phyloP scores from a whole-genome alignment of 2,797 vertebrate species.

The Gymnothorax javanicus region DNA sequence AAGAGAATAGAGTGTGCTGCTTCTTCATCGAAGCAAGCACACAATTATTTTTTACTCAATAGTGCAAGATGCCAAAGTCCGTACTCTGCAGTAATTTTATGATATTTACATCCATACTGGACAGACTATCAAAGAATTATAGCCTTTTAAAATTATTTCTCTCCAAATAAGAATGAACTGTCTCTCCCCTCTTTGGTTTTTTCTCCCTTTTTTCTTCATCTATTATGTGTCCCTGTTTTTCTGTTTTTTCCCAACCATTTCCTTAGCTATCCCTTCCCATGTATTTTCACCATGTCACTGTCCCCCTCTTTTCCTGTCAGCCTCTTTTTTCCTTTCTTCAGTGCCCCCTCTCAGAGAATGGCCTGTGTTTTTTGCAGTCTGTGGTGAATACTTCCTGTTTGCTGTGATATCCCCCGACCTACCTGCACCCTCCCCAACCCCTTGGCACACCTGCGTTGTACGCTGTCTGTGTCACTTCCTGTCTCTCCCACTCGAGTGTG shows the following conservation, averaged over 20 bases:
- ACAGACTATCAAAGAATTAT: too few species aligned
- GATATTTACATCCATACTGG: too few species aligned
- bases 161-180: not conserved
- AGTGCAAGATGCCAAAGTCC: too few species aligned
- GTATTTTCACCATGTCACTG: not conserved
- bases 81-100: too few species aligned
- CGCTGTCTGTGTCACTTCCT: conserved; percentile 45
- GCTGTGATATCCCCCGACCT: conserved; percentile 39
- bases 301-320: not conserved
- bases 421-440: conserved; percentile 27
- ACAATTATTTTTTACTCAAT: too few species aligned
- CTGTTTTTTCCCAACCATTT: not conserved
- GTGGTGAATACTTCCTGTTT: conserved; percentile 64
- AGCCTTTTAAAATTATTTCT: too few species aligned
- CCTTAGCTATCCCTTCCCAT: not conserved
- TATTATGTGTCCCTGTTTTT: not conserved
- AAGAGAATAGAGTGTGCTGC: too few species aligned
- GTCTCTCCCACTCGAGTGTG: conserved; percentile 46
- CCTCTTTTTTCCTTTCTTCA: conserved; percentile 35
- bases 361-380: conserved; percentile 33
- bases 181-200: conserved; percentile 26
- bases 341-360: conserved; percentile 41
- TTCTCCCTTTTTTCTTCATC: not conserved
- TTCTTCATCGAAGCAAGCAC: too few species aligned
- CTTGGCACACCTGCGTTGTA: conserved; percentile 57